Evolutionary conservation across 2,888 invertebrate genomes (phyloP).

Genomic region (Diachrysia chrysitis): DNA sequence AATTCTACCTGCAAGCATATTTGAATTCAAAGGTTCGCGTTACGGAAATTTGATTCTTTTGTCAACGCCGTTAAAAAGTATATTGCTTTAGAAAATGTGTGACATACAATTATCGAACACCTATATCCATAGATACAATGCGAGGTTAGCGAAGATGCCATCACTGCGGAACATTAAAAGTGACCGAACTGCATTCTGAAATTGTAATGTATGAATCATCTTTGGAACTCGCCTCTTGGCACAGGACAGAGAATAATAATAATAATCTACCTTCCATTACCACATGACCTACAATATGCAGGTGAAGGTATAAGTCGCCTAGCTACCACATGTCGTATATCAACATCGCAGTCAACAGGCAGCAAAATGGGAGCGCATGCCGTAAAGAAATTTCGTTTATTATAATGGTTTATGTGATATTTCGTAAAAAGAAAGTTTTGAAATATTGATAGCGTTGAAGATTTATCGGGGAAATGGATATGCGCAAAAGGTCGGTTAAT

Average conservation of each 20-base stretch:
- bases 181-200: slow-evolving; percentile 83
- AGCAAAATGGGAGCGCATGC: slow-evolving; percentile 40
- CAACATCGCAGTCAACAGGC: slow-evolving; percentile 64
- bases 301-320: slow-evolving; percentile 68
- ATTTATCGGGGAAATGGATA: slow-evolving; percentile 37
- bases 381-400: slow-evolving; percentile 41
- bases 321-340: slow-evolving; percentile 64
- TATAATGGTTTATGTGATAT: slow-evolving; percentile 45
- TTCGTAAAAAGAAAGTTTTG: slow-evolving; percentile 53
- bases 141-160: slow-evolving; percentile 68
- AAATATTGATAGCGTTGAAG: slow-evolving; percentile 38
- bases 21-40: slow-evolving; percentile 56
- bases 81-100: slow-evolving; percentile 55
- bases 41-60: slow-evolving; percentile 62
- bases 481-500: slow-evolving; percentile 35
- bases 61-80: slow-evolving; percentile 57
- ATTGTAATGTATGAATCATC: slow-evolving; percentile 80
- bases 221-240: slow-evolving; percentile 77
- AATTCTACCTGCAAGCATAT: slow-evolving; percentile 72
- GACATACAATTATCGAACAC: slow-evolving; percentile 49
- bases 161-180: slow-evolving; percentile 71
- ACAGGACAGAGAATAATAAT: slow-evolving; percentile 76
- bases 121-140: slow-evolving; percentile 62
- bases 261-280: slow-evolving; percentile 69
- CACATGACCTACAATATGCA: slow-evolving; percentile 71